Conservation (phyloP, 2,113 vertebrate species). For the Ibidorhyncha struthersii region DNA sequence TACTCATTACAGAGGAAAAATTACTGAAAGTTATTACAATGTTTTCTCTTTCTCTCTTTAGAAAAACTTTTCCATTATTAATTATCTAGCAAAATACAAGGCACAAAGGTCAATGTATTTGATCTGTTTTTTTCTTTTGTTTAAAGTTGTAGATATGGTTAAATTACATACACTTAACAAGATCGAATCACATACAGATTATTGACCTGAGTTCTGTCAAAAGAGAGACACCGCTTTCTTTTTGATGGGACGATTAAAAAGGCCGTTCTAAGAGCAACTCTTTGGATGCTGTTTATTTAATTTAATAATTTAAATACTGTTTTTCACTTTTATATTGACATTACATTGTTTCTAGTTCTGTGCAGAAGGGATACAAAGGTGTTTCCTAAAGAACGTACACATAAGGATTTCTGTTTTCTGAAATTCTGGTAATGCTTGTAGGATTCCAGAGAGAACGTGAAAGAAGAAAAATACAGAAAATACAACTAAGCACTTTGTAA, state of each 20-base stretch:
- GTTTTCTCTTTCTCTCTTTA: neutral
- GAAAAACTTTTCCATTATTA: neutral
- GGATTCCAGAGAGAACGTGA: neutral
- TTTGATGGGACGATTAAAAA: neutral
- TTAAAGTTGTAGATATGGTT: neutral
- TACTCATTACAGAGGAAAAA: neutral
- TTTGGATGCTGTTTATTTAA: neutral
- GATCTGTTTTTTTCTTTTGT: neutral
- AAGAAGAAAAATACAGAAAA: neutral
- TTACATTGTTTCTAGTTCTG: neutral
- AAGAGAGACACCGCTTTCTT: neutral
- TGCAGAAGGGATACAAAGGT: neutral
- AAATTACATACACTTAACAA: neutral
- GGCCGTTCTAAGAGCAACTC: neutral
- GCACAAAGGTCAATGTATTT: neutral
- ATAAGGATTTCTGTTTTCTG: neutral
- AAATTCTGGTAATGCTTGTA: neutral
- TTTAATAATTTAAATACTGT: neutral
- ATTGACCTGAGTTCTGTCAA: neutral
- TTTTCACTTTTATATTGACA: neutral
- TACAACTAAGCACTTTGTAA: neutral
- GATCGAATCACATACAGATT: neutral
- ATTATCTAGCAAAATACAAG: neutral
- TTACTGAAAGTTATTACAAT: neutral
- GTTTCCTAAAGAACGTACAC: neutral